phyloP scores from a whole-genome alignment of 1,140 invertebrate species.

The Drosophila cardini region DNA sequence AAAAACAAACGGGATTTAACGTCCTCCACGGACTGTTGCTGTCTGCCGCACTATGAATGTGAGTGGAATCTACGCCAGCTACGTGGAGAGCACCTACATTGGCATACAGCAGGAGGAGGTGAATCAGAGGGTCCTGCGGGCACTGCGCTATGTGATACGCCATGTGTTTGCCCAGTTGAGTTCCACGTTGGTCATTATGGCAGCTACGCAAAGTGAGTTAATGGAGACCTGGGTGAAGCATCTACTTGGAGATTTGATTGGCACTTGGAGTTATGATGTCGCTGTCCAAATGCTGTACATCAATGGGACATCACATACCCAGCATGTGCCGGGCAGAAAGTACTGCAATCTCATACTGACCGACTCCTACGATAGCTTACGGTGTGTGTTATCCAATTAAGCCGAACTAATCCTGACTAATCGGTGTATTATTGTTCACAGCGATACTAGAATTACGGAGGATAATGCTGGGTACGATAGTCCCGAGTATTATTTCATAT shows the following conservation, averaged over 20 bases:
- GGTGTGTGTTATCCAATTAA: constrained; percentile 35
- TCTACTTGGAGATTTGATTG: constrained; percentile 45
- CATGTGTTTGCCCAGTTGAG: constrained; percentile 62
- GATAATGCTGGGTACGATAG: constrained; percentile 54
- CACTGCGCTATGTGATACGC: constrained; percentile 54
- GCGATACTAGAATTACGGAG: constrained; percentile 49
- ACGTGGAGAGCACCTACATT: constrained; percentile 49
- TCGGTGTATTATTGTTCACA: constrained; percentile 3
- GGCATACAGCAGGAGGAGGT: constrained; percentile 61
- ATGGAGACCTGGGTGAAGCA: constrained; percentile 59
- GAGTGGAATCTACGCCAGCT: constrained; percentile 48
- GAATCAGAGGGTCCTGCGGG: constrained; percentile 51
- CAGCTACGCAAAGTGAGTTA: constrained; percentile 5
- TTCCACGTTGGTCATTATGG: constrained; percentile 52
- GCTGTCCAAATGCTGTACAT: constrained; percentile 53
- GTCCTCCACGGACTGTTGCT: not conserved
- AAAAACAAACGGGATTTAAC: not conserved
- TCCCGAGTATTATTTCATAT: constrained; percentile 78
- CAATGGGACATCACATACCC: constrained; percentile 14
- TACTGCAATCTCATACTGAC: constrained; percentile 66
- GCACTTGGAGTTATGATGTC: constrained; percentile 43
- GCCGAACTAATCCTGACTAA: not conserved
- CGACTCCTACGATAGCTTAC: constrained; percentile 60
- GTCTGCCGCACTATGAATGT: constrained; percentile 23
- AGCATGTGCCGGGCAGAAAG: constrained; percentile 57